Conservation (phyloP, 2,113 vertebrate genomes). For the Seriola dumerili region DNA sequence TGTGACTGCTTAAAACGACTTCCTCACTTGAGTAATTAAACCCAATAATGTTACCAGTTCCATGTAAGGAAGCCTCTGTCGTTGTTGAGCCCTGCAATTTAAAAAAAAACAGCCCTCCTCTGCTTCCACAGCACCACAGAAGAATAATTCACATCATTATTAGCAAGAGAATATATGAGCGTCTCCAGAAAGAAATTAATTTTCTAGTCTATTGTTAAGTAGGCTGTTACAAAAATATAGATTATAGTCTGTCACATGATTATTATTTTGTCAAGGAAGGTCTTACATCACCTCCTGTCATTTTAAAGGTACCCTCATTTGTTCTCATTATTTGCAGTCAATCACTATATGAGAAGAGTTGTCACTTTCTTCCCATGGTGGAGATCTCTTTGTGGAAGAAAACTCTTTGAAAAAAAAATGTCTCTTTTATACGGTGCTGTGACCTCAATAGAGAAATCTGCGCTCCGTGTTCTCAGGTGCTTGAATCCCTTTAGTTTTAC, state of each 20-base stretch:
- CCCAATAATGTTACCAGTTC: neutral
- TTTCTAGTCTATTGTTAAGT: conserved; percentile 1
- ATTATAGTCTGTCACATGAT: conserved; percentile 24
- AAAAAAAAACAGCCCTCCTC: neutral
- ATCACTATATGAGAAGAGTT: conserved; percentile 13
- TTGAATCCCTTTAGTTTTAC: conserved; percentile 76
- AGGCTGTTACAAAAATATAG: neutral
- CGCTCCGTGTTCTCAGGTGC: conserved; percentile 69
- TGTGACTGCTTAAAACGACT: neutral
- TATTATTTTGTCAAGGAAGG: conserved; percentile 20
- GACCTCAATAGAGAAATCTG: conserved; percentile 77
- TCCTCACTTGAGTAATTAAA: neutral
- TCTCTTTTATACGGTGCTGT: conserved; percentile 47
- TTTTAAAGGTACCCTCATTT: conserved; percentile 8
- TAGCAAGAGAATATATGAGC: neutral
- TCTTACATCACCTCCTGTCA: neutral
- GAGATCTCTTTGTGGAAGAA: conserved; percentile 43
- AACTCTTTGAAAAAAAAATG: conserved; percentile 45
- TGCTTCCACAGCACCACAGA: neutral
- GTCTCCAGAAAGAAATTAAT: neutral
- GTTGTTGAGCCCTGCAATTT: neutral
- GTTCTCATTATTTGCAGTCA: conserved; percentile 33
- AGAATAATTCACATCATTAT: neutral
- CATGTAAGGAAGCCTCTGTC: neutral
- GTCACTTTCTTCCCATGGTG: conserved; percentile 30